Percentiles rank a stretch among this genome's conserved stretches.
These are phyloP conservation scores for Leptestheria dahalacensis DNA, from an alignment of 1,140 invertebrate genomes.

Conservation along the genomic window DNA sequence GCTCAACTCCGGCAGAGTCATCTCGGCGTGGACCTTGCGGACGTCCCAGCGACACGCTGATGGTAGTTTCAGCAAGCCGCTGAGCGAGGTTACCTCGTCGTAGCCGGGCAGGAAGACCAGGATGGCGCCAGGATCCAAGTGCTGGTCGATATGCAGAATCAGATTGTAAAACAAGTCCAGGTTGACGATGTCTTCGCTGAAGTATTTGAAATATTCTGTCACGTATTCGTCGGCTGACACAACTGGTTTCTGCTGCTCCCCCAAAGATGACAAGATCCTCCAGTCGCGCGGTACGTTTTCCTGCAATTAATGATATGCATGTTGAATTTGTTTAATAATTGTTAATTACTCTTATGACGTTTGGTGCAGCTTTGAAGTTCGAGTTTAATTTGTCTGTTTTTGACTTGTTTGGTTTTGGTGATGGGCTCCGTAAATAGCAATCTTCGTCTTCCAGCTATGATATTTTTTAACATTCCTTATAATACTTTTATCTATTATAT, in stretches of 20 bases:
- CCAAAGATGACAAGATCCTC: no score
- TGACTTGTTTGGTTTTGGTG: no score
- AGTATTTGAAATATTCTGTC: constrained; percentile 2
- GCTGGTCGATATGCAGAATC: background rate
- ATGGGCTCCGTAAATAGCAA: no score
- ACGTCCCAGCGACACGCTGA: constrained; percentile 40
- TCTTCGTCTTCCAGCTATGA: no score
- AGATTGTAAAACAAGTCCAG: constrained; percentile 9
- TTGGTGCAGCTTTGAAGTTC: no score
- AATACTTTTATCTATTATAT: no score
- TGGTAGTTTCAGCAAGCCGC: constrained; percentile 45
- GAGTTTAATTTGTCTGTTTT: no score
- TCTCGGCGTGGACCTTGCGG: background rate
- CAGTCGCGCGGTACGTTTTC: no score
- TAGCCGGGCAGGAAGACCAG: constrained; percentile 87
- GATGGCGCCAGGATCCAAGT: constrained; percentile 45
- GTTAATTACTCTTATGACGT: no score
- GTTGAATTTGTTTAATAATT: no score
- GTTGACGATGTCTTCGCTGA: constrained; percentile 12
- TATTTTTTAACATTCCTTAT: no score
- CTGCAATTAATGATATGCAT: no score
- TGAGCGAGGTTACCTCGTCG: constrained; percentile 61
- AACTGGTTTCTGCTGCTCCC: background rate
- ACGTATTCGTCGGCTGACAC: background rate
- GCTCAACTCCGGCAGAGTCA: constrained; percentile 26